Evolutionary conservation across 2,113 vertebrate species (phyloP).

Genomic region (Nycticebus coucang): DNA sequence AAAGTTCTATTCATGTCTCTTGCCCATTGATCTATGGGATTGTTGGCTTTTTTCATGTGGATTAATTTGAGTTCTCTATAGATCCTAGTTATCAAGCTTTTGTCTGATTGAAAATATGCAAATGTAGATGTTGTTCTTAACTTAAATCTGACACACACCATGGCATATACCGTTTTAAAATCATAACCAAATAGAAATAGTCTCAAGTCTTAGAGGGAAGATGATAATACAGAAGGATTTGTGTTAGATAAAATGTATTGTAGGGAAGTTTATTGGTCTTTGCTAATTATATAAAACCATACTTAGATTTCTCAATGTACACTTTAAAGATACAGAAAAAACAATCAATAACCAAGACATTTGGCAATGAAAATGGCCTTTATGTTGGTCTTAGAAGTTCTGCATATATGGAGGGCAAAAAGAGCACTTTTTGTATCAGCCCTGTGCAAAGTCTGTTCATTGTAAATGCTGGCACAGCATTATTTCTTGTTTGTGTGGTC

Average conservation of each 20-base stretch:
- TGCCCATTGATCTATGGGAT: no score
- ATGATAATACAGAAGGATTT: background rate
- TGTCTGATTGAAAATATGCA: no score
- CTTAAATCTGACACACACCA: background rate
- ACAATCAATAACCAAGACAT: constrained; percentile 24
- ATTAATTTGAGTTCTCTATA: no score
- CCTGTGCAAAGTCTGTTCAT: constrained; percentile 32
- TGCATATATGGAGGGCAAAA: background rate
- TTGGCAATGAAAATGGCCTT: background rate
- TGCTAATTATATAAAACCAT: constrained; percentile 3
- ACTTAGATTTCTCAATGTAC: background rate
- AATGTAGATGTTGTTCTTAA: constrained; percentile 41
- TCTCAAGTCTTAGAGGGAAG: constrained; percentile 21
- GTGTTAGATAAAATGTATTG: background rate
- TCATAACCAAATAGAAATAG: constrained; percentile 26
- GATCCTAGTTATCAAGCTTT: no score
- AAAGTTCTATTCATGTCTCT: no score
- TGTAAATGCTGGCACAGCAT: constrained; percentile 9
- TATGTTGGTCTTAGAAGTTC: background rate
- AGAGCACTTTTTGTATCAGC: background rate
- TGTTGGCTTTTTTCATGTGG: no score
- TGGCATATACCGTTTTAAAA: constrained; percentile 3
- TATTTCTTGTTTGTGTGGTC: constrained; percentile 32
- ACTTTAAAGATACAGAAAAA: constrained; percentile 40
- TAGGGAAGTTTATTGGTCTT: constrained; percentile 24